Conservation (phyloP, 2,888 invertebrate genomes). For the Euzophera pinguis region DNA sequence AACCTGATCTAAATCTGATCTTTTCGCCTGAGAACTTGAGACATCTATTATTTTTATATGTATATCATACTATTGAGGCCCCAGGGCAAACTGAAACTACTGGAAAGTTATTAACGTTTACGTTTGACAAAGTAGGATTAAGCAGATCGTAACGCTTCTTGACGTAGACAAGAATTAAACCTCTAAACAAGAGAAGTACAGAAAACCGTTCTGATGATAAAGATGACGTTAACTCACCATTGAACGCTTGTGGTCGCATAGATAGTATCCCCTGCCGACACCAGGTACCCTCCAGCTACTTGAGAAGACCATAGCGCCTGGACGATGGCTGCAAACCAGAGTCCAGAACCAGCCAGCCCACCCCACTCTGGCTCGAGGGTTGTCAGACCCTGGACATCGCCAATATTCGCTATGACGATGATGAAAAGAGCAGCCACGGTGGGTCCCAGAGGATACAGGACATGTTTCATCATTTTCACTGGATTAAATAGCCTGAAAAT, state of each 20-base stretch:
- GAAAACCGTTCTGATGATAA: no score
- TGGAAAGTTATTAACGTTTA: no score
- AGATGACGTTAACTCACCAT: conserved; percentile 41
- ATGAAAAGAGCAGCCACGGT: conserved; percentile 36
- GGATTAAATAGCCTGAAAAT: conserved; percentile 58
- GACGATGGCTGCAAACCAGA: conserved; percentile 54
- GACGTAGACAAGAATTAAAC: no score
- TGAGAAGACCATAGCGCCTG: conserved; percentile 59
- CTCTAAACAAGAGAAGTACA: no score
- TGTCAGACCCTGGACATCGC: conserved; percentile 20
- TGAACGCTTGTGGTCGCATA: conserved; percentile 54
- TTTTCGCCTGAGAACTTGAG: no score
- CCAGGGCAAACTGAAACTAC: no score
- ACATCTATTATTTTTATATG: no score
- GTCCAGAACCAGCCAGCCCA: conserved; percentile 29
- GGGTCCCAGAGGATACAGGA: conserved; percentile 48
- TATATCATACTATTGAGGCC: no score
- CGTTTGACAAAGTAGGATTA: no score
- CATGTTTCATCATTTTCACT: conserved; percentile 57
- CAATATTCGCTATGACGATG: conserved; percentile 35
- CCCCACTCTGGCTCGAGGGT: not conserved
- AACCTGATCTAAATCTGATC: no score
- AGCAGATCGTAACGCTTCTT: no score
- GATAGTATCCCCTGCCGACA: conserved; percentile 53
- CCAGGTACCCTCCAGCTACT: conserved; percentile 57